phyloP scores from a whole-genome alignment of 2,113 vertebrate genomes.

The Diadophis punctatus region DNA sequence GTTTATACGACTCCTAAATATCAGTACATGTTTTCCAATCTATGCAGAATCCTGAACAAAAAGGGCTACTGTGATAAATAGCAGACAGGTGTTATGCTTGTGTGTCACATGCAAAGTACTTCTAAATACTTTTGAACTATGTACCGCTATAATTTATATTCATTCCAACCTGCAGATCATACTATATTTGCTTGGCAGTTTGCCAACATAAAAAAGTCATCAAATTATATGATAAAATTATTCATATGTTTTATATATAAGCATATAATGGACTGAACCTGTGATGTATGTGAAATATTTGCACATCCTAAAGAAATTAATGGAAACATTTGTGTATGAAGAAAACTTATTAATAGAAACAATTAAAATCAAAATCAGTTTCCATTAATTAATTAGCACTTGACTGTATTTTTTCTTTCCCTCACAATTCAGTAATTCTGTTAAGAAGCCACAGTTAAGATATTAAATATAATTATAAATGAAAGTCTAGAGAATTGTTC shows the following conservation, averaged over 20 bases:
- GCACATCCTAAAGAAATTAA: background rate
- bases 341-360: constrained; percentile 28
- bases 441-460: constrained; percentile 24
- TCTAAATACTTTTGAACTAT: background rate
- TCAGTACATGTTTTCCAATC: background rate
- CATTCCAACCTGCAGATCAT: background rate
- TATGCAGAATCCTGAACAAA: background rate
- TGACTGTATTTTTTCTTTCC: constrained; percentile 8
- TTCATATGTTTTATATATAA: background rate
- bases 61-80: background rate
- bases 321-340: background rate
- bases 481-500: constrained; percentile 4
- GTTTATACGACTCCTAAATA: background rate
- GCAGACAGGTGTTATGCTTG: background rate
- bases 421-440: constrained; percentile 9
- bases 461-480: constrained; percentile 18
- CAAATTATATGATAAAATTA: background rate
- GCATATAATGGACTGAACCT: background rate
- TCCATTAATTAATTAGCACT: constrained; percentile 24
- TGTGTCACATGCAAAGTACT: background rate
- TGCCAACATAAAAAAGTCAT: background rate
- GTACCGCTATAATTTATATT: background rate
- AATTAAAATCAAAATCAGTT: constrained; percentile 13
- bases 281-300: background rate
- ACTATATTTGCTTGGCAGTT: background rate